Evolutionary conservation across 2,113 vertebrate species (phyloP).

Genomic region (Corynorhinus townsendii): DNA sequence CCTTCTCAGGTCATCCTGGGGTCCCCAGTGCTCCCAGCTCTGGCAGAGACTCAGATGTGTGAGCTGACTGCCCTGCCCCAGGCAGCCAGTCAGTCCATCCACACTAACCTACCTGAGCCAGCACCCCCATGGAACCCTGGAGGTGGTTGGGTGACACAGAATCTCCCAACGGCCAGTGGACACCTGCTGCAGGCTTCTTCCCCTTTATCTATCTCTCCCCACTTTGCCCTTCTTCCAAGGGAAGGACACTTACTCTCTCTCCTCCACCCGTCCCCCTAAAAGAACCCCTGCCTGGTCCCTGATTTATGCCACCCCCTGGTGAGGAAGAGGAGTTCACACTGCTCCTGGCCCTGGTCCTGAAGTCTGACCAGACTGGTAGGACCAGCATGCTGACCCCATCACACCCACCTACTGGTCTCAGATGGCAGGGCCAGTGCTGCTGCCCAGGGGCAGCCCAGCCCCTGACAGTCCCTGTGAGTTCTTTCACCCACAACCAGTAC

Average conservation of each 20-base stretch:
- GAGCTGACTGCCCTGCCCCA: background rate
- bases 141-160: background rate
- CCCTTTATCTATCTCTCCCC: background rate
- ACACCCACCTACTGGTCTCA: background rate
- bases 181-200: background rate
- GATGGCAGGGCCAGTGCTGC: background rate
- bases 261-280: background rate
- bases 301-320: background rate
- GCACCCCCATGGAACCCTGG: background rate
- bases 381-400: constrained; percentile 15
- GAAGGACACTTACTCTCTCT: background rate
- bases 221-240: constrained; percentile 10
- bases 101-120: background rate
- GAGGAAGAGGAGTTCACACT: background rate
- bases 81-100: background rate
- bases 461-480: background rate
- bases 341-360: background rate
- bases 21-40: background rate
- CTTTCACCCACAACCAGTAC: background rate
- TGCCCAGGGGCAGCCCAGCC: background rate
- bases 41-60: background rate
- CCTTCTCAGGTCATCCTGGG: background rate
- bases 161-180: background rate
- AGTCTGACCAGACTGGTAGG: constrained; percentile 33
- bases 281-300: background rate